A percentile compares a stretch with the other conserved stretches of the same genome.
Conservation (phyloP, 64 coral and sea anemone species). For the Hydrozoanthus tunicans region DNA sequence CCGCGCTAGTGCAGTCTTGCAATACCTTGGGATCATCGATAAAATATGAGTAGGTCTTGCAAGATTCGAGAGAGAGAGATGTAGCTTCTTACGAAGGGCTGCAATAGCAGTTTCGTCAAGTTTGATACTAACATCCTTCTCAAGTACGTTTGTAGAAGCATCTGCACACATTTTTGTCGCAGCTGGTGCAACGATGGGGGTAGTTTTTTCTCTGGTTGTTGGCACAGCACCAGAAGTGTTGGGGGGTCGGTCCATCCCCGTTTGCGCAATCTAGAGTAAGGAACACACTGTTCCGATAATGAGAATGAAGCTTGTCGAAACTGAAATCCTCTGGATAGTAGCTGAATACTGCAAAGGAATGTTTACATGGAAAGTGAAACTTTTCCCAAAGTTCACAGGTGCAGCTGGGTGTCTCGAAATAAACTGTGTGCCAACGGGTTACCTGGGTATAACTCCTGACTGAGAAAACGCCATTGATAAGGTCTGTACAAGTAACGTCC, state of each 20-base stretch:
- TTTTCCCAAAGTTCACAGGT: slow-evolving; percentile 49
- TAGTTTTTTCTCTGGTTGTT: neutral
- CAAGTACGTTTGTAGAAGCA: neutral
- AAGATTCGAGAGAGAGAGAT: neutral
- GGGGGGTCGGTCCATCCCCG: neutral
- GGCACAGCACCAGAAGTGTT: neutral
- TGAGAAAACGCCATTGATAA: slow-evolving; percentile 57
- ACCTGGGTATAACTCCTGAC: slow-evolving; percentile 35
- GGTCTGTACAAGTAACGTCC: slow-evolving; percentile 39
- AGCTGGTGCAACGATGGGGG: neutral
- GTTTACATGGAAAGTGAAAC: slow-evolving; percentile 53
- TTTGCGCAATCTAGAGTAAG: neutral
- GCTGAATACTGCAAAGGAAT: slow-evolving; percentile 39
- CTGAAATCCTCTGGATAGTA: slow-evolving; percentile 53
- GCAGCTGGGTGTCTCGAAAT: slow-evolving; percentile 25
- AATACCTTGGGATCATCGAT: slow-evolving; percentile 27
- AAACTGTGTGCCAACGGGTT: slow-evolving; percentile 16
- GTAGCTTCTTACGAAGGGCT: slow-evolving; percentile 10
- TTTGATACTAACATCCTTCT: neutral
- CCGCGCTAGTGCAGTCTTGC: neutral
- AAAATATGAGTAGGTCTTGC: slow-evolving; percentile 13
- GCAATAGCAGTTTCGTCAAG: neutral
- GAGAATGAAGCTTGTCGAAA: too few species aligned
- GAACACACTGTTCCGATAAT: slow-evolving; percentile 8
- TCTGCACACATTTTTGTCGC: neutral